phyloP scores from a whole-genome alignment of 2,888 invertebrate genomes.

The Tromatobia lineatoria region DNA sequence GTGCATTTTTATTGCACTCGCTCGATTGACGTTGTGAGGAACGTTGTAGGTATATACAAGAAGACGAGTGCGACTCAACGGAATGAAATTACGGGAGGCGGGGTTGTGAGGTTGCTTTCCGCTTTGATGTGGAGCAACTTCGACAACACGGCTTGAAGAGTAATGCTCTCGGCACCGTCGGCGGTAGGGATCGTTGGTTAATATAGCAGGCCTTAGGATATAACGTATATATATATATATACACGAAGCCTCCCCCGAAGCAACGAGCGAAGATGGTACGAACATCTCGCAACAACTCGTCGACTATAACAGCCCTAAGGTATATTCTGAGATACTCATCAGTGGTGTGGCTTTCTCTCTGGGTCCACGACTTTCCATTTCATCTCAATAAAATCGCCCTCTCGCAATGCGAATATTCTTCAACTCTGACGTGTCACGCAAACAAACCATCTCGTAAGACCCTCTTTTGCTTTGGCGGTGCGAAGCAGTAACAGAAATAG shows the following conservation, averaged over 20 bases:
- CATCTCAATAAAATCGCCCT: conserved; percentile 54
- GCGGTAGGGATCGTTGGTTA: conserved; percentile 58
- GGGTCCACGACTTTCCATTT: conserved; percentile 37
- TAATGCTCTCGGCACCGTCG: conserved; percentile 67
- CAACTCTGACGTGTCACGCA: conserved; percentile 47
- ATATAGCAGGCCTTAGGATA: conserved; percentile 45
- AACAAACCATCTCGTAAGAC: conserved; percentile 48
- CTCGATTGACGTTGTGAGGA: conserved; percentile 68
- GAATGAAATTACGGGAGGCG: conserved; percentile 77
- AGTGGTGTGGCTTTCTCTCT: neutral
- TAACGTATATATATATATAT: neutral
- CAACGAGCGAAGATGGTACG: conserved; percentile 14
- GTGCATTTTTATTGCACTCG: conserved; percentile 74
- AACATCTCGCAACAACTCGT: conserved; percentile 5
- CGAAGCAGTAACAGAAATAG: conserved; percentile 2
- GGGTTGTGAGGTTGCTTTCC: conserved; percentile 53
- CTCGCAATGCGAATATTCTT: conserved; percentile 26
- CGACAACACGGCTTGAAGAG: conserved; percentile 58
- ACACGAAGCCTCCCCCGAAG: conserved; percentile 20
- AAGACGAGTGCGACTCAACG: conserved; percentile 68
- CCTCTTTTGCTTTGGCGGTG: conserved; percentile 30
- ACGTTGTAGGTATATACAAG: conserved; percentile 14
- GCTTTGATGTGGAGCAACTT: conserved; percentile 77
- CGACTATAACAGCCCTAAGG: conserved; percentile 29
- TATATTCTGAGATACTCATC: conserved; percentile 44